Evolutionary conservation across 1,140 invertebrate genomes (phyloP), one percentile per base, ranked within the genome.

Genomic region (Euschistus heros): DNA sequence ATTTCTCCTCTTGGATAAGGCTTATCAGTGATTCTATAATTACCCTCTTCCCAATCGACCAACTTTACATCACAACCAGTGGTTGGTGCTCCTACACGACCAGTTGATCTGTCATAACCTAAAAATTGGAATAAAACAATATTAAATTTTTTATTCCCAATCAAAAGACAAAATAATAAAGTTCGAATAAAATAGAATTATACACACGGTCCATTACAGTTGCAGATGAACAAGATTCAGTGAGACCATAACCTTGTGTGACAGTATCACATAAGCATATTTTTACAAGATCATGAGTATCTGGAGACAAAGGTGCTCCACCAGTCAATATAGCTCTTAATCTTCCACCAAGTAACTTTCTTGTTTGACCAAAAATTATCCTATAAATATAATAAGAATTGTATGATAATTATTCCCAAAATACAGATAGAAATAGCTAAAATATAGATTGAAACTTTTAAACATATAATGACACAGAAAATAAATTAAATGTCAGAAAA

Each of bases 231-330:
- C 89, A 90, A 13, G 94, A 97, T 82, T 99, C 96, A 1, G 97
- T 99, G 42, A 98, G 82, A 8, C 96, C 97, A 78, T 99, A 99
- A 55, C 96, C 97, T 75, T 96, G 93, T 59, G 91, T 84, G 24
- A 98, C 84, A 54, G 87, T 86, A 52, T 90, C 86, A 74, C 92
- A 97, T 24, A 99, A 82, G 74, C 93, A 96, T 65, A 91, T 85
- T 74, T 94, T 89, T 69, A 97, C 91, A 75, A 97, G 95, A 71
- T 87, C 84, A 73, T 99, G 95, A 10, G 95, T 98, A 72, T 97
- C 93, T 2, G 92, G 84, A n/a, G 91, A 91, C 0, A 99, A 79
- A 22, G 95, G 95, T 42, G 97, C 97, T 67, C 95, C 95, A 62
- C 97, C 97, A 18, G 84, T 85, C 64, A 98, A 82, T 74, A 98